Conservation (phyloP, 2,888 invertebrate species). For the Ptychoptera albimana region DNA sequence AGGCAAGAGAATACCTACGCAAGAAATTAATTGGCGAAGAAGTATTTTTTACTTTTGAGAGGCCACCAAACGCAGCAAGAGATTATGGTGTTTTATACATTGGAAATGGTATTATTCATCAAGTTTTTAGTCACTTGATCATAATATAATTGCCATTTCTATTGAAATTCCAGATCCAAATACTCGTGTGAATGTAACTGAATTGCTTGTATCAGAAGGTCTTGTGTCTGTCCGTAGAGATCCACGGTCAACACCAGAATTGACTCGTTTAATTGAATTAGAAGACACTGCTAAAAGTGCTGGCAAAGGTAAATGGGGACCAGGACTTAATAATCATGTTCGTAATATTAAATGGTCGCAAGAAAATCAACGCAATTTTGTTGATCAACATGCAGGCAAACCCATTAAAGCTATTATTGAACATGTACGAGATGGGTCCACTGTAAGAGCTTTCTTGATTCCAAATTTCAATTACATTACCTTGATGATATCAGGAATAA, state of each 20-base stretch:
- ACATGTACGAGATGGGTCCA: conserved; percentile 94
- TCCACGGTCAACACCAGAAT: conserved; percentile 46
- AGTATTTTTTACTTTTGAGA: conserved; percentile 72
- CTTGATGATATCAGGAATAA: conserved; percentile 88
- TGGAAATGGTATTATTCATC: conserved; percentile 36
- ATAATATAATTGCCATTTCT: no score
- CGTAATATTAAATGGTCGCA: conserved; percentile 79
- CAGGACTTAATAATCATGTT: conserved; percentile 45
- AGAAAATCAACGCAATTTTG: conserved; percentile 67
- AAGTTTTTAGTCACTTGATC: no score
- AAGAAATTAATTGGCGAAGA: conserved; percentile 85
- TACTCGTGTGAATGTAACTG: conserved; percentile 75
- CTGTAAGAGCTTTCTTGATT: conserved; percentile 77
- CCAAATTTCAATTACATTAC: conserved; percentile 87
- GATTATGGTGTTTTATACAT: conserved; percentile 80
- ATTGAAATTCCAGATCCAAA: conserved; percentile 35
- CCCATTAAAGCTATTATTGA: conserved; percentile 89
- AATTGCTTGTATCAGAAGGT: conserved; percentile 78
- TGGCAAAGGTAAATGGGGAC: conserved; percentile 69
- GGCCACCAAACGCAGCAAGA: conserved; percentile 64
- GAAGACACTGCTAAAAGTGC: conserved; percentile 83
- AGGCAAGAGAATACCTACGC: conserved; percentile 86
- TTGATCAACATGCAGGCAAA: conserved; percentile 73
- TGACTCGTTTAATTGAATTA: conserved; percentile 56
- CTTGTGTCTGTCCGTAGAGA: conserved; percentile 64